Evolutionary conservation across 1,140 invertebrate genomes (phyloP).

Genomic region (Bombus superbus): DNA sequence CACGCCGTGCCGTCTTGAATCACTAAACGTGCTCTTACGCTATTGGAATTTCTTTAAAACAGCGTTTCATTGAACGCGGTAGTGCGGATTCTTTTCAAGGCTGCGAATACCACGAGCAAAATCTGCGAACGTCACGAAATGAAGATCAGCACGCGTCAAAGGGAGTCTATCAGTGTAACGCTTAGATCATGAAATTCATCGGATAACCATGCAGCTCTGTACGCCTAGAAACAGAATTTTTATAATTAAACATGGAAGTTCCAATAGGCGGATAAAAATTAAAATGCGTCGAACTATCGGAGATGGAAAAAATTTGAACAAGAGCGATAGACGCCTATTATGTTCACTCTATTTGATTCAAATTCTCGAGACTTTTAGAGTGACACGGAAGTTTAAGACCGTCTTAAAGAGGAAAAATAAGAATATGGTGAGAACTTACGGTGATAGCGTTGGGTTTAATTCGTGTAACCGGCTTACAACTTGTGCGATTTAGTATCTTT

Average conservation of each 20-base stretch:
- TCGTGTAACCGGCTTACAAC: too few relatives aligned
- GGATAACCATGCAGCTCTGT: background rate
- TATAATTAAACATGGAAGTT: background rate
- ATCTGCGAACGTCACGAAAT: background rate
- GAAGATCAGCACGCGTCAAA: background rate
- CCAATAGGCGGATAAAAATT: too few relatives aligned
- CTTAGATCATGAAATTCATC: background rate
- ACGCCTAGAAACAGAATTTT: background rate
- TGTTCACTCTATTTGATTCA: too few relatives aligned
- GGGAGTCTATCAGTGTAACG: background rate
- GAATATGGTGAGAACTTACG: too few relatives aligned
- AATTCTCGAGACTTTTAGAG: too few relatives aligned
- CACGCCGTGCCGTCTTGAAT: slow-evolving; percentile 29
- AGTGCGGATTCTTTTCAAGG: slow-evolving; percentile 23
- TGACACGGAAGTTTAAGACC: too few relatives aligned
- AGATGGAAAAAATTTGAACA: too few relatives aligned
- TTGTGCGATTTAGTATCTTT: too few relatives aligned
- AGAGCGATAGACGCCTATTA: too few relatives aligned
- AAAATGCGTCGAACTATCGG: too few relatives aligned
- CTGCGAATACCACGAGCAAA: background rate
- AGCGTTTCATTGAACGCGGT: slow-evolving; percentile 17
- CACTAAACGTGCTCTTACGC: slow-evolving; percentile 32
- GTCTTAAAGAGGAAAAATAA: too few relatives aligned
- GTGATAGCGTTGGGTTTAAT: too few relatives aligned
- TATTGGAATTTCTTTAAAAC: slow-evolving; percentile 42